These are phyloP conservation scores for Ochlodes sylvanus DNA, from an alignment of 2,888 invertebrate genomes.

Conservation along the genomic window DNA sequence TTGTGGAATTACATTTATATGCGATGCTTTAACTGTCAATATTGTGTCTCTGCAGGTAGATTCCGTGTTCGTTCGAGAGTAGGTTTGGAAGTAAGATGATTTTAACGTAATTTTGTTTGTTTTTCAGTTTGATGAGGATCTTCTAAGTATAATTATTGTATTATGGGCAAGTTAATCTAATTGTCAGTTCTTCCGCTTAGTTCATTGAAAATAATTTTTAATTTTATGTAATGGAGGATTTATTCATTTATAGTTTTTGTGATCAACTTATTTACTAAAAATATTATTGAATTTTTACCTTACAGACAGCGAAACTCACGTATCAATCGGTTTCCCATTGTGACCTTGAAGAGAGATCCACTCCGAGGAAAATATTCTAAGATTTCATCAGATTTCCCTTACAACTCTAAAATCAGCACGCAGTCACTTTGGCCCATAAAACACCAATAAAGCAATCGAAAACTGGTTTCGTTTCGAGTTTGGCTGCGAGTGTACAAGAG, in stretches of 20 bases:
- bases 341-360: background rate
- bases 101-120: no score
- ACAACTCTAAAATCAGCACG: conserved; percentile 22
- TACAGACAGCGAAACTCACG: no score
- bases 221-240: no score
- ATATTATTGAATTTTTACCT: no score
- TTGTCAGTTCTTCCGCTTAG: no score
- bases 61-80: background rate
- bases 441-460: conserved; percentile 32
- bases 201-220: no score
- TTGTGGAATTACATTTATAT: conserved; percentile 42
- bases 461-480: conserved; percentile 32
- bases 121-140: no score
- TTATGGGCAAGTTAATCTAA: no score
- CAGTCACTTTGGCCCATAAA: conserved; percentile 23
- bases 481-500: conserved; percentile 19
- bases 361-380: background rate
- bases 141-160: no score
- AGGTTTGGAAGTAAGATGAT: background rate
- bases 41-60: conserved; percentile 20
- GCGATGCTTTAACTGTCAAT: conserved; percentile 14
- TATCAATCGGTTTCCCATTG: background rate
- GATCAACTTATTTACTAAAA: no score
- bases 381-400: conserved; percentile 12
- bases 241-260: no score